Percentiles rank a stretch among this genome's conserved stretches.
Evolutionary conservation across 92 coral and sea anemone species (phyloP).

Genomic region (Isaurus tuberculatus): DNA sequence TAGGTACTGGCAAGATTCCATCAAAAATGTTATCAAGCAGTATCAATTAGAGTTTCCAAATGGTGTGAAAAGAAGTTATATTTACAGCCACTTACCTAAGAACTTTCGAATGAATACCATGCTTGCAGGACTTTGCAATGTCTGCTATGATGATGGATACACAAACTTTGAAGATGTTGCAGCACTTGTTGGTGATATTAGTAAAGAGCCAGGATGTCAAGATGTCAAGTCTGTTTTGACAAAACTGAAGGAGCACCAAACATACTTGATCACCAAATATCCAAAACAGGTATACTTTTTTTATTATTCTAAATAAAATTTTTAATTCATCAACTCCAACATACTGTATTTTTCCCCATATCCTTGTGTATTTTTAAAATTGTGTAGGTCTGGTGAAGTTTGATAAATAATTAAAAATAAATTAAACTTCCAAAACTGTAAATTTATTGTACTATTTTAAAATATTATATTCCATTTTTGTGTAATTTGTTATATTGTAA

Average conservation of each 20-base stretch:
- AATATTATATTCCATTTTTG: background rate
- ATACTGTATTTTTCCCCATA: background rate
- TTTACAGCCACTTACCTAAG: constrained; percentile 36
- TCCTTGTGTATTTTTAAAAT: background rate
- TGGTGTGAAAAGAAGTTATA: constrained; percentile 39
- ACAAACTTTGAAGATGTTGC: constrained; percentile 18
- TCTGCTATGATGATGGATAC: constrained; percentile 46
- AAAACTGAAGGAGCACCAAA: constrained; percentile 2
- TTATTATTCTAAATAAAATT: background rate
- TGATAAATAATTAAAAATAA: background rate
- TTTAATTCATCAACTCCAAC: background rate
- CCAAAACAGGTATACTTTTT: constrained; percentile 4
- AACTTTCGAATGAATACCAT: constrained; percentile 29
- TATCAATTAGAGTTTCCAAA: constrained; percentile 14
- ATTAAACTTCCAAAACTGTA: background rate
- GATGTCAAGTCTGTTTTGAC: constrained; percentile 22
- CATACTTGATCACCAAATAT: constrained; percentile 20
- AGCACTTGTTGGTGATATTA: constrained; percentile 14
- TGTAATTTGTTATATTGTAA: background rate
- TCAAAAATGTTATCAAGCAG: constrained; percentile 19
- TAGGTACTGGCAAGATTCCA: constrained; percentile 14
- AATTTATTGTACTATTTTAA: background rate
- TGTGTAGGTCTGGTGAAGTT: background rate
- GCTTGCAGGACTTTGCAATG: constrained; percentile 55
- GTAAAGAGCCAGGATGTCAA: constrained; percentile 26